A percentile compares a stretch with the other conserved stretches of the same genome.
These are phyloP conservation scores for Speoplatyrhinus poulsoni DNA, from an alignment of 2,113 vertebrate species.

Conservation along the genomic window DNA sequence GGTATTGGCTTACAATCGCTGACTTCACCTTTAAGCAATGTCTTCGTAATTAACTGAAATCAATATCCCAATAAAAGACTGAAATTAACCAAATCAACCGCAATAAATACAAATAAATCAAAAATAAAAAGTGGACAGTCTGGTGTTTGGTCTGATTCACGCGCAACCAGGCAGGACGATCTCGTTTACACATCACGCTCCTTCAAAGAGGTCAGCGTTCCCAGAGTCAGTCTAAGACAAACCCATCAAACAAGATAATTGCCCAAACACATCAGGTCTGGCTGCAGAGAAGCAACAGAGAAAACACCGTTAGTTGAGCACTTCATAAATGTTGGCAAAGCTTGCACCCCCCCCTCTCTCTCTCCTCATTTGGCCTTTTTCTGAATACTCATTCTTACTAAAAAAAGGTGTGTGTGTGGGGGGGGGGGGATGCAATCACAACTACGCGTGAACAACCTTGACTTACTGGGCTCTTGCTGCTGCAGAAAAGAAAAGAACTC, in stretches of 20 bases:
- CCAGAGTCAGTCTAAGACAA: constrained; percentile 54
- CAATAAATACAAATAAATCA: not conserved
- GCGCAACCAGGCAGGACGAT: not conserved
- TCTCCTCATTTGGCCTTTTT: constrained; percentile 29
- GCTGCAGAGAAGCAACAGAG: constrained; percentile 40
- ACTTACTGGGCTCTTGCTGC: constrained; percentile 59
- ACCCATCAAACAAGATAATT: constrained; percentile 49
- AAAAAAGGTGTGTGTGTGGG: constrained; percentile 7
- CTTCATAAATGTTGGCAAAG: constrained; percentile 69
- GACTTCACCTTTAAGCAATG: no score
- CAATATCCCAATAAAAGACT: not conserved
- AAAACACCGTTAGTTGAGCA: constrained; percentile 53
- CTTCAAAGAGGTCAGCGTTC: constrained; percentile 38
- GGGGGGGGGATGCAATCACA: constrained; percentile 57
- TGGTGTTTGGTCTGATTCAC: not conserved
- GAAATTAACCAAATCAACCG: not conserved
- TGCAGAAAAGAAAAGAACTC: constrained; percentile 66
- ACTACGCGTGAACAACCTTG: constrained; percentile 64
- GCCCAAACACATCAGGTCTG: constrained; percentile 86
- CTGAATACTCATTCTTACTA: constrained; percentile 65
- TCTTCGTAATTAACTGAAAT: not conserved
- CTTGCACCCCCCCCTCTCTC: constrained; percentile 53
- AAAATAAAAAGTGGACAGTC: not conserved
- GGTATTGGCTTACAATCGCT: no score
- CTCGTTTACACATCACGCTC: constrained; percentile 40